Conservation (phyloP, 2,888 invertebrate species). For the Orchesella flavescens region DNA sequence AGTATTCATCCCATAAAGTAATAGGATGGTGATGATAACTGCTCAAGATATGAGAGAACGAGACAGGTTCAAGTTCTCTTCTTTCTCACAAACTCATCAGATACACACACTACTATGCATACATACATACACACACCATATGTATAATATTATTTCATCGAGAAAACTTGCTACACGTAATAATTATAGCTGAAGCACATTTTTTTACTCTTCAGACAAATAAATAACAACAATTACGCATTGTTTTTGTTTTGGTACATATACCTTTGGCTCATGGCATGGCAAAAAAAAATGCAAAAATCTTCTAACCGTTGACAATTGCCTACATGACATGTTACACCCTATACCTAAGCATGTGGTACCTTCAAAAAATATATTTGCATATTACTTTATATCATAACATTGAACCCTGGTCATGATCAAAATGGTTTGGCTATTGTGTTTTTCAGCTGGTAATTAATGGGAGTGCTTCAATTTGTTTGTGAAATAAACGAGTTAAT, state of each 20-base stretch:
- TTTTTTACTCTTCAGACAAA: slow-evolving; percentile 5
- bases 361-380: background rate
- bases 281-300: no score
- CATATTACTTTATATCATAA: slow-evolving; percentile 3
- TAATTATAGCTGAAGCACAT: background rate
- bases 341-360: background rate
- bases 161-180: background rate
- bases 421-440: slow-evolving; percentile 42
- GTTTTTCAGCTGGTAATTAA: slow-evolving; percentile 43
- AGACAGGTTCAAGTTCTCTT: slow-evolving; percentile 55
- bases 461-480: slow-evolving; percentile 52
- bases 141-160: background rate
- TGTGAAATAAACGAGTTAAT: slow-evolving; percentile 52
- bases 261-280: background rate
- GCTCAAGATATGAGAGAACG: slow-evolving; percentile 8
- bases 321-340: slow-evolving; percentile 2
- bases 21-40: slow-evolving; percentile 14
- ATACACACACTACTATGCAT: no score
- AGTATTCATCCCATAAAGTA: slow-evolving; percentile 26
- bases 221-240: background rate
- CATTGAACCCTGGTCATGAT: slow-evolving; percentile 48
- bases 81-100: slow-evolving; percentile 23
- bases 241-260: background rate
- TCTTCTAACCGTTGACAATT: background rate
- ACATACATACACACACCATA: no score